Evolutionary conservation across 2,113 vertebrate species (phyloP).

Genomic region (Prinia subflava): DNA sequence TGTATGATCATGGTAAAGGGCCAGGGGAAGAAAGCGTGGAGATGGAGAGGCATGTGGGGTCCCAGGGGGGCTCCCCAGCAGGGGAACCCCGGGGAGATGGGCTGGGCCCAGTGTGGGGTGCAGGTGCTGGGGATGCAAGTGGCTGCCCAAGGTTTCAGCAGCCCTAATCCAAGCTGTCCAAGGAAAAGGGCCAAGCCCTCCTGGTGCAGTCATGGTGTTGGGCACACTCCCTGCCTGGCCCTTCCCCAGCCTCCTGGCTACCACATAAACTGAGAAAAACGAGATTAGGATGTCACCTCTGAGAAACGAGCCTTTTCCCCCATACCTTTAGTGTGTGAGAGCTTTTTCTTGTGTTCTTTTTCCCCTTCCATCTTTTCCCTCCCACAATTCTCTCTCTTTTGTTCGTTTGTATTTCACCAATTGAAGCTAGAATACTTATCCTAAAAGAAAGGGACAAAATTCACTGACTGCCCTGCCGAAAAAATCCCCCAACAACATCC

Average conservation of each 20-base stretch:
- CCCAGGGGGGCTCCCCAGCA: background rate
- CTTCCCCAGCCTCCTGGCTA: background rate
- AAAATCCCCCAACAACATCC: background rate
- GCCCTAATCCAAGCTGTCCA: constrained; percentile 47
- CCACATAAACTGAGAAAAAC: background rate
- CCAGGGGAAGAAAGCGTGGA: background rate
- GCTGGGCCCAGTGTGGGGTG: background rate
- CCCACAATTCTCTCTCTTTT: background rate
- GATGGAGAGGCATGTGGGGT: background rate
- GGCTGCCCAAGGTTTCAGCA: constrained; percentile 44
- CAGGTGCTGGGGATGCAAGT: background rate
- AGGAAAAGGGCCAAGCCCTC: background rate
- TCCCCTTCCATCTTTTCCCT: background rate
- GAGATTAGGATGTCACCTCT: background rate
- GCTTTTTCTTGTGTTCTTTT: background rate
- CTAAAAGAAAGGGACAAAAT: background rate
- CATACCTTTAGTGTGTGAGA: accelerated
- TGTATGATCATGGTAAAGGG: constrained; percentile 10
- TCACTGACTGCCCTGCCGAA: background rate
- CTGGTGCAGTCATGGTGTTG: accelerated
- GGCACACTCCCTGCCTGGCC: background rate
- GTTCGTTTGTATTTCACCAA: background rate
- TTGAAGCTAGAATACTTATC: background rate
- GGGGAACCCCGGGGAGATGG: background rate
- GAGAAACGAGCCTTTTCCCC: background rate